These are phyloP conservation scores for Drosophila pruinosa DNA, from an alignment of 1,140 invertebrate genomes.

Conservation along the genomic window DNA sequence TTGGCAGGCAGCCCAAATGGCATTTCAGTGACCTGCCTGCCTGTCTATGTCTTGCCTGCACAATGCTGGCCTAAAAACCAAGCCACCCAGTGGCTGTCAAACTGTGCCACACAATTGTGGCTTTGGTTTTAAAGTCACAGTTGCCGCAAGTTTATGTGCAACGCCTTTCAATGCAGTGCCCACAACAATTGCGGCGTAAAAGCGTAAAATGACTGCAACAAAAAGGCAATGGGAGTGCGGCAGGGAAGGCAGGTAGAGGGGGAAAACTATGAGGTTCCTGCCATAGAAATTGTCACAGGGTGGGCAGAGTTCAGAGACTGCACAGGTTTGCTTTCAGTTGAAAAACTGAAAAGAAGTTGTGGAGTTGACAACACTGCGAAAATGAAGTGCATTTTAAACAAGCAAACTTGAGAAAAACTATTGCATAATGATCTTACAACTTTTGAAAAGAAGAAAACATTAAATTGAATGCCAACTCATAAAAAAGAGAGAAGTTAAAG, in stretches of 20 bases:
- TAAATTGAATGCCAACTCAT: too few relatives aligned
- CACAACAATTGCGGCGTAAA: conserved; percentile 78
- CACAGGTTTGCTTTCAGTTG: conserved; percentile 37
- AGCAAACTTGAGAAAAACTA: not conserved
- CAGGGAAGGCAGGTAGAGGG: not conserved
- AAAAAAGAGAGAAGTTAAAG: too few relatives aligned
- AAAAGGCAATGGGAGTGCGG: conserved; percentile 3
- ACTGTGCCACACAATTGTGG: conserved; percentile 64
- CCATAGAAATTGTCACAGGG: conserved; percentile 77
- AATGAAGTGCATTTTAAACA: not conserved
- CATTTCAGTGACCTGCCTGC: conserved; percentile 58
- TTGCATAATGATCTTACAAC: not conserved
- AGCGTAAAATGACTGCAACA: conserved; percentile 71
- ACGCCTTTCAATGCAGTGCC: conserved; percentile 58
- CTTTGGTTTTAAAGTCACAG: conserved; percentile 75
- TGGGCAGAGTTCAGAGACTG: conserved; percentile 70
- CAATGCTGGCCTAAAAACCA: conserved; percentile 63
- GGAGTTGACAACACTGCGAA: conserved; percentile 14
- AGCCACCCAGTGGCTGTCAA: conserved; percentile 46
- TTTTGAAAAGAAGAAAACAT: not conserved
- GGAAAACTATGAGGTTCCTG: conserved; percentile 16
- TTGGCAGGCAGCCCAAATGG: conserved; percentile 45
- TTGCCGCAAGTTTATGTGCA: conserved; percentile 61
- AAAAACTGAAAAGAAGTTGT: conserved; percentile 69
- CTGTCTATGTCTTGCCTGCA: conserved; percentile 44